Evolutionary conservation across 2,797 vertebrate genomes (phyloP), one percentile per base, ranked within the genome.

Genomic region (Rhinichthys osculus): DNA sequence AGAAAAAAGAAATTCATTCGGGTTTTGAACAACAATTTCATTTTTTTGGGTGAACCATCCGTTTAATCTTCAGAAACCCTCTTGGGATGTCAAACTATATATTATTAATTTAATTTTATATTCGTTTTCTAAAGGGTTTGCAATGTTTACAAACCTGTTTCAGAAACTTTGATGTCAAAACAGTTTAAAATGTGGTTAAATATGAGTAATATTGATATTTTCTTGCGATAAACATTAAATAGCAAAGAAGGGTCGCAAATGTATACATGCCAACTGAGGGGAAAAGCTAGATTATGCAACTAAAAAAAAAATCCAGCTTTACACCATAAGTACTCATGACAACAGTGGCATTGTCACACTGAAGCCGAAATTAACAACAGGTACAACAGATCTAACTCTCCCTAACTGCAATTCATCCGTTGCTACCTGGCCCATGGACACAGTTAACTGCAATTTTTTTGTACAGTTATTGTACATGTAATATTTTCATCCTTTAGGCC

Each of bases 241-340:
- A 16, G 14, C 1, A 64, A 64, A n/a, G n/a, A 62, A 3, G 27
- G 1, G 14, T 7, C 1, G 5, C 13, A 30, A 64, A 30, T 30
- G 0, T 7, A 64, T 30, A 7, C 1, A 71, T 40, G 21, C 10
- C 44, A 69, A 23, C 33, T 7, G 54, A 66, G n/a, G n/a, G 54
- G 1, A 42, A 50, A 35, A 21, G 19, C 9, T 72, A 78, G 47
- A 78, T 69, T 84, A 30, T 1, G 59, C 44, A 84, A 84, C 5
- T 14, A 57, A 78, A 54, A 19, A 27, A 79, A 23, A 52, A 83
- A 19, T 54, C 62, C 62, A 40, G 23, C 42, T 54, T 83, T 77
- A 83, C 82, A 47, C 7, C 21, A 74, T 23, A 23, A 40, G 11
- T 67, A 54, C 38, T 59, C 9, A 33, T 44, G 40, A 42, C 16